phyloP scores from a whole-genome alignment of 2,113 vertebrate species.

The Protobothrops mucrosquamatus region DNA sequence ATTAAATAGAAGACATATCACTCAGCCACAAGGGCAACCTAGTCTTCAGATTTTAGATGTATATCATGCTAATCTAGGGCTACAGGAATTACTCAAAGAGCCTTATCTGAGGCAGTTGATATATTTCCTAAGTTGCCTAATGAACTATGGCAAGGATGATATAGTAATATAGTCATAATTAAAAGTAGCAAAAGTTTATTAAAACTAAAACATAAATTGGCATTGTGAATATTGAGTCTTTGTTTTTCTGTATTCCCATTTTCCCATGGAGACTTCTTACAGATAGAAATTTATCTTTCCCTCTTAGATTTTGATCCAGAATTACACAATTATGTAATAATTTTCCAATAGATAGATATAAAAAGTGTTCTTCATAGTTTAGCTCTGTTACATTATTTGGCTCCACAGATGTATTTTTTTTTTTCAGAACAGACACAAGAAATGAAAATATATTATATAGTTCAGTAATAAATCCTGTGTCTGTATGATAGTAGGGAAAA shows the following conservation, averaged over 20 bases:
- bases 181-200: slow-evolving; percentile 35
- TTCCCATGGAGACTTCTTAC: not conserved
- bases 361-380: not conserved
- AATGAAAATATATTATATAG: not conserved
- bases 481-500: not conserved
- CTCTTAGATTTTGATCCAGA: slow-evolving; percentile 10
- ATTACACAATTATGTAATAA: not conserved
- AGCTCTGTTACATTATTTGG: not conserved
- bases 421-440: not conserved
- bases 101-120: slow-evolving; percentile 27
- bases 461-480: not conserved
- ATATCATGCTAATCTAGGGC: slow-evolving; percentile 42
- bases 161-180: slow-evolving; percentile 24
- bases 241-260: slow-evolving; percentile 18
- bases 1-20: slow-evolving; percentile 60
- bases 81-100: slow-evolving; percentile 42
- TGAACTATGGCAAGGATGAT: slow-evolving; percentile 41
- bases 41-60: slow-evolving; percentile 43
- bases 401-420: not conserved
- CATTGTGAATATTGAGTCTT: slow-evolving; percentile 21
- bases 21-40: slow-evolving; percentile 45
- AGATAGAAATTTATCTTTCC: slow-evolving; percentile 4
- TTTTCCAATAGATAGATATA: slow-evolving; percentile 1
- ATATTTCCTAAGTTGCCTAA: slow-evolving; percentile 38
- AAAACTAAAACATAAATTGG: slow-evolving; percentile 50